phyloP scores from a whole-genome alignment of 92 coral and sea anemone species.

The Zoanthus gigantus region DNA sequence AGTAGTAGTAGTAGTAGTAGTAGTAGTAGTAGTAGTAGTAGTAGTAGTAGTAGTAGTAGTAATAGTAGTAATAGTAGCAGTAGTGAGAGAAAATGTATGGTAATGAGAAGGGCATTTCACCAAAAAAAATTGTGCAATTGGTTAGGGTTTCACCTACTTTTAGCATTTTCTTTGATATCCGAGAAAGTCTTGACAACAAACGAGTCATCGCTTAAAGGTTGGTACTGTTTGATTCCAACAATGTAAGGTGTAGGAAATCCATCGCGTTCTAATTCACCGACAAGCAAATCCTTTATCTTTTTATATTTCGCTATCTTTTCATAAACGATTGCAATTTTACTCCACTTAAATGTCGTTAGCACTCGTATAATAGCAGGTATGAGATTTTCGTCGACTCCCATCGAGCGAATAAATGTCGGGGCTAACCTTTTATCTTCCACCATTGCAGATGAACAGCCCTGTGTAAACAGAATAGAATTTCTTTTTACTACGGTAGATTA shows the following conservation, averaged over 20 bases:
- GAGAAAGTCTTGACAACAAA: slow-evolving; percentile 10
- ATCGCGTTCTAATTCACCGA: slow-evolving; percentile 2
- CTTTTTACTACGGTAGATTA: neutral
- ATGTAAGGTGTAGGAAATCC: slow-evolving; percentile 13
- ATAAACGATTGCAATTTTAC: slow-evolving; percentile 6
- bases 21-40: too few species aligned
- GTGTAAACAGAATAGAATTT: neutral
- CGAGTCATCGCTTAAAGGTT: neutral
- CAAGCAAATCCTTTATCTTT: slow-evolving; percentile 21
- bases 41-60: too few species aligned
- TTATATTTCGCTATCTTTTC: neutral
- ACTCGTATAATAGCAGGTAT: slow-evolving; percentile 25
- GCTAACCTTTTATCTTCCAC: slow-evolving; percentile 8
- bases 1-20: too few species aligned
- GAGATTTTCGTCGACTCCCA: slow-evolving; percentile 22
- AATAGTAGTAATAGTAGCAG: too few species aligned
- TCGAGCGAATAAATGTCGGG: slow-evolving; percentile 29
- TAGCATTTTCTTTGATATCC: slow-evolving; percentile 22
- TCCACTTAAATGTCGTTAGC: slow-evolving; percentile 15
- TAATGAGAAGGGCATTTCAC: too few species aligned
- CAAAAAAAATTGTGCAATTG: too few species aligned
- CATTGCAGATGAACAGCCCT: slow-evolving; percentile 25
- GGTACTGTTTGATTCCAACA: neutral
- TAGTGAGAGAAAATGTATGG: too few species aligned
- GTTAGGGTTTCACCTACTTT: neutral